Conservation (phyloP, 1,140 invertebrate species). For the Papilio dardanus region DNA sequence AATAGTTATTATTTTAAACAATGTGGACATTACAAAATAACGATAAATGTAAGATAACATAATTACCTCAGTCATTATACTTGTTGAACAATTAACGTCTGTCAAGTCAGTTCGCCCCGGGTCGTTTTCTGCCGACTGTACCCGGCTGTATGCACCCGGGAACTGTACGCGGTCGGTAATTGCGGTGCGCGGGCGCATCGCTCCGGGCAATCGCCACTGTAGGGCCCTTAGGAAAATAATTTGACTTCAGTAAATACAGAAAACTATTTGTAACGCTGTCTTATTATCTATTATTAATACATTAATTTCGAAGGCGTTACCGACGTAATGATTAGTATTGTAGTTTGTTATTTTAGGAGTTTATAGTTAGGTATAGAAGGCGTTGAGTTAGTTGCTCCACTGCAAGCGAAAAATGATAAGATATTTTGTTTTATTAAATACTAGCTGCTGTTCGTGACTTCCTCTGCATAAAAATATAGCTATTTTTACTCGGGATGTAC, state of each 20-base stretch:
- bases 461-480: too few relatives aligned
- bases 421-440: too few relatives aligned
- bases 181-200: conserved; percentile 48
- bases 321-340: conserved; percentile 37
- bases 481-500: too few relatives aligned
- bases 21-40: neutral
- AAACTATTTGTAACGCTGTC: conserved; percentile 45
- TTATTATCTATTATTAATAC: conserved; percentile 50
- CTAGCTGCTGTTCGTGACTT: too few relatives aligned
- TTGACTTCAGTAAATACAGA: conserved; percentile 54
- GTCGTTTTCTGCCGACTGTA: conserved; percentile 34
- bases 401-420: too few relatives aligned
- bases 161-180: conserved; percentile 45
- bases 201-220: conserved; percentile 53
- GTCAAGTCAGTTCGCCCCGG: conserved; percentile 51
- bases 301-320: conserved; percentile 40
- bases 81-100: conserved; percentile 62
- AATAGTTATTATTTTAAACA: neutral
- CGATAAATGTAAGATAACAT: conserved; percentile 42
- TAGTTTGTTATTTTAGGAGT: conserved; percentile 19
- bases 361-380: neutral
- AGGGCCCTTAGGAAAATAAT: conserved; percentile 48
- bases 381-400: neutral
- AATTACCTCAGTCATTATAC: conserved; percentile 49
- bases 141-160: conserved; percentile 42